phyloP scores from a whole-genome alignment of 2,888 invertebrate genomes.

The Campoletis raptor region DNA sequence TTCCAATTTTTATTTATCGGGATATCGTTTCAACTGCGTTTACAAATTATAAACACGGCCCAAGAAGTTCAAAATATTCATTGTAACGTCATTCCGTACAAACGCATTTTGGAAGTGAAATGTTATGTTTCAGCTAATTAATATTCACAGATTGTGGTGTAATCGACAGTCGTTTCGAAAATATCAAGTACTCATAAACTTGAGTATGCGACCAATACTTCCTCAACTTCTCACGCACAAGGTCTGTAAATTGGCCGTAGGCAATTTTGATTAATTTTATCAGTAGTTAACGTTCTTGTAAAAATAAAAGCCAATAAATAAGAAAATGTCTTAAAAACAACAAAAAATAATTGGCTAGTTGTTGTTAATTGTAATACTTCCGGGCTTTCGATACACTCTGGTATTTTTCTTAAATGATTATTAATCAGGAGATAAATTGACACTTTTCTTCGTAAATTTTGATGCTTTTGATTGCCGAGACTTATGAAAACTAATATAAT shows the following conservation, averaged over 20 bases:
- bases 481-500: not conserved
- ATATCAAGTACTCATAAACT: not conserved
- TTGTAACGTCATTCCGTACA: no score
- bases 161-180: no score
- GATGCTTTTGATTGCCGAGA: not conserved
- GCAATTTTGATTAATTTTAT: not conserved
- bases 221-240: constrained; percentile 26
- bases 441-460: not conserved
- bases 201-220: not conserved
- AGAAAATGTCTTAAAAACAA: not conserved
- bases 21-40: not conserved
- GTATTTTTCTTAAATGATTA: not conserved
- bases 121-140: not conserved
- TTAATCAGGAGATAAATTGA: not conserved
- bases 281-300: not conserved
- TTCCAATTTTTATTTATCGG: not conserved
- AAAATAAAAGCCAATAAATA: not conserved
- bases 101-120: not conserved
- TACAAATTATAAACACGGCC: no score
- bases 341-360: not conserved
- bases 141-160: no score
- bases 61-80: no score
- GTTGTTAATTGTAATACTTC: not conserved
- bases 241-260: not conserved
- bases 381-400: not conserved